phyloP scores from a whole-genome alignment of 92 coral and sea anemone genomes.

The Umimayanthus kanabou region DNA sequence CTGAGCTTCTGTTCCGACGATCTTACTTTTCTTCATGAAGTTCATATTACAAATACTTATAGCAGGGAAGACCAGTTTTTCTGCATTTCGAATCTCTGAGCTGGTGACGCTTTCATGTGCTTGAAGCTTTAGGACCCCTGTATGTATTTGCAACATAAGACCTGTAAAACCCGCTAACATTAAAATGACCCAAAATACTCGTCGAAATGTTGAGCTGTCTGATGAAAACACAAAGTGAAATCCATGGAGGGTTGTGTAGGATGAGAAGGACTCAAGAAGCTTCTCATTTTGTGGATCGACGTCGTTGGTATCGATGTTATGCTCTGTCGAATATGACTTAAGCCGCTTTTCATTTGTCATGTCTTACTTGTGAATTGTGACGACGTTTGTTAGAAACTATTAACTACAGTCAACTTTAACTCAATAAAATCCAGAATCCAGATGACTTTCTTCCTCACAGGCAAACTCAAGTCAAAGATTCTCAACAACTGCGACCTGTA shows the following conservation, averaged over 20 bases:
- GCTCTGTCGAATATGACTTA: background rate
- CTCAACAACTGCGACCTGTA: no score
- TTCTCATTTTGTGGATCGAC: background rate
- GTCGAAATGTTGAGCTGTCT: constrained; percentile 26
- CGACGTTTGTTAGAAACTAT: no score
- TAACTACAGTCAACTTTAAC: no score
- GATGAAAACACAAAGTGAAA: constrained; percentile 54
- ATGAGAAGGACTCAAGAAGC: background rate
- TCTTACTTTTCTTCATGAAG: constrained; percentile 44
- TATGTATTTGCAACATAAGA: background rate
- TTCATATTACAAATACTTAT: constrained; percentile 36
- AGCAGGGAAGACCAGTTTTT: constrained; percentile 16
- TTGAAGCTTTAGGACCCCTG: constrained; percentile 30
- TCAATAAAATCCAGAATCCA: no score
- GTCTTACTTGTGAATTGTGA: background rate
- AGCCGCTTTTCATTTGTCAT: background rate
- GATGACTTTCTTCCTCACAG: no score
- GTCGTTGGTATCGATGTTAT: background rate
- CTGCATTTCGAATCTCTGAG: constrained; percentile 16
- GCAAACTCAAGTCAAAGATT: no score
- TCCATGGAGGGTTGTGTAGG: constrained; percentile 62
- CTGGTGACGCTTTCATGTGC: constrained; percentile 2
- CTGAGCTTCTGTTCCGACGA: constrained; percentile 64
- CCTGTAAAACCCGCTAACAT: constrained; percentile 29
- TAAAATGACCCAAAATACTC: constrained; percentile 50